Percentiles rank a stretch among this genome's conserved stretches.
phyloP scores from a whole-genome alignment of 2,113 vertebrate genomes.

The Passerina amoena region DNA sequence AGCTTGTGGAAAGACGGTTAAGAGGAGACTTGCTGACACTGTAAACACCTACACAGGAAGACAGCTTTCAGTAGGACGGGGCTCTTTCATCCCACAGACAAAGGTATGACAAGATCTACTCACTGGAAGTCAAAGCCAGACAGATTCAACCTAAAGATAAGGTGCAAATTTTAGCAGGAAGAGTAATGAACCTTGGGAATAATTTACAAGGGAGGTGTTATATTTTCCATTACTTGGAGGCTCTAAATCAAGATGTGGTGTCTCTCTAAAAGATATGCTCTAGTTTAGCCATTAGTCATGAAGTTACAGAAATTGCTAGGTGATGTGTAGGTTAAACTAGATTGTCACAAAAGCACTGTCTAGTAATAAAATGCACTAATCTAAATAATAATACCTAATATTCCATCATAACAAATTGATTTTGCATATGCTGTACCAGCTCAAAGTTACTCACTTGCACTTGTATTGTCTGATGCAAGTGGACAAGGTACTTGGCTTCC shows the following conservation, averaged over 20 bases:
- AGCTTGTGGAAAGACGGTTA: neutral
- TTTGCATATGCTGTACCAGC: neutral
- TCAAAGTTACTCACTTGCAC: neutral
- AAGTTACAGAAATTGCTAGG: neutral
- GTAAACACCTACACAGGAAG: neutral
- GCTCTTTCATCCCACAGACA: slow-evolving; percentile 4
- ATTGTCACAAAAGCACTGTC: neutral
- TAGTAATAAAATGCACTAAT: slow-evolving; percentile 31
- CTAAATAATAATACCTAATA: slow-evolving; percentile 13
- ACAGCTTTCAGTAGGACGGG: neutral
- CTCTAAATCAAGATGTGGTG: slow-evolving; percentile 9
- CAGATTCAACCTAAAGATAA: slow-evolving; percentile 50
- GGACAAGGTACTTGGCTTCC: neutral
- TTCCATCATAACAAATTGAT: neutral
- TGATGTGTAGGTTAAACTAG: neutral
- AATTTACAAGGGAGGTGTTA: slow-evolving; percentile 19
- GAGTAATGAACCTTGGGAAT: slow-evolving; percentile 7
- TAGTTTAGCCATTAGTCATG: neutral
- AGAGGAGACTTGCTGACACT: neutral
- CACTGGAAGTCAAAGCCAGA: slow-evolving; percentile 17
- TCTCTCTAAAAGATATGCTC: neutral
- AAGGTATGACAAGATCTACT: slow-evolving; percentile 11
- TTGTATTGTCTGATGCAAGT: neutral
- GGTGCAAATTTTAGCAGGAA: slow-evolving; percentile 23
- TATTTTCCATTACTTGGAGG: slow-evolving; percentile 21